Conservation (phyloP, 2,888 invertebrate species). For the Eupelmus urozonus region DNA sequence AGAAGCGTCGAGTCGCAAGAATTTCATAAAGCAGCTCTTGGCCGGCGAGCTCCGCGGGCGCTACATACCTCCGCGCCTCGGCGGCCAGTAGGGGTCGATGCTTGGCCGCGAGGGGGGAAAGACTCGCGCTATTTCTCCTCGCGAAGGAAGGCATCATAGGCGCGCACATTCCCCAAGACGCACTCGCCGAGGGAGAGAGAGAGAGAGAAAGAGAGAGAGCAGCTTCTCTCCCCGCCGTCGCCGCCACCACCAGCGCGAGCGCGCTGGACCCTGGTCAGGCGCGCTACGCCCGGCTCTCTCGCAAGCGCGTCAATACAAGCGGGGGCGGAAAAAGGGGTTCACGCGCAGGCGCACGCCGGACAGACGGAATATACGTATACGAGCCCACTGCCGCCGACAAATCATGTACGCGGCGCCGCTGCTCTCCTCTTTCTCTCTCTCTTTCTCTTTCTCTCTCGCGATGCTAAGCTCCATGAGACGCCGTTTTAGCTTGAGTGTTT, state of each 20-base stretch:
- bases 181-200: conserved; percentile 62
- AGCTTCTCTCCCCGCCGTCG: not conserved
- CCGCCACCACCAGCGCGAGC: too few relatives aligned
- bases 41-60: too few relatives aligned
- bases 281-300: conserved; percentile 1
- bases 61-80: not conserved
- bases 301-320: conserved; percentile 73
- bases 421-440: not conserved
- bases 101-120: conserved; percentile 39
- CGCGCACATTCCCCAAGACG: conserved; percentile 73
- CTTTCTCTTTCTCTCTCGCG: not conserved
- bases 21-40: conserved; percentile 33
- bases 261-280: not conserved
- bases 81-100: conserved; percentile 36
- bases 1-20: conserved; percentile 6
- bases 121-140: not conserved
- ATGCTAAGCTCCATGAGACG: not conserved
- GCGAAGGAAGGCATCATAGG: conserved; percentile 69
- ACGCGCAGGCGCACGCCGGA: conserved; percentile 65
- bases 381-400: conserved; percentile 10
- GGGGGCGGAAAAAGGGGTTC: conserved; percentile 71
- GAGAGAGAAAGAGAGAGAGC: conserved; percentile 6
- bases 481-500: not conserved
- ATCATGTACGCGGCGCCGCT: not conserved
- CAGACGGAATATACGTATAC: conserved; percentile 38